phyloP scores from a whole-genome alignment of 2,113 vertebrate species.

The Planiliza haematocheilus region DNA sequence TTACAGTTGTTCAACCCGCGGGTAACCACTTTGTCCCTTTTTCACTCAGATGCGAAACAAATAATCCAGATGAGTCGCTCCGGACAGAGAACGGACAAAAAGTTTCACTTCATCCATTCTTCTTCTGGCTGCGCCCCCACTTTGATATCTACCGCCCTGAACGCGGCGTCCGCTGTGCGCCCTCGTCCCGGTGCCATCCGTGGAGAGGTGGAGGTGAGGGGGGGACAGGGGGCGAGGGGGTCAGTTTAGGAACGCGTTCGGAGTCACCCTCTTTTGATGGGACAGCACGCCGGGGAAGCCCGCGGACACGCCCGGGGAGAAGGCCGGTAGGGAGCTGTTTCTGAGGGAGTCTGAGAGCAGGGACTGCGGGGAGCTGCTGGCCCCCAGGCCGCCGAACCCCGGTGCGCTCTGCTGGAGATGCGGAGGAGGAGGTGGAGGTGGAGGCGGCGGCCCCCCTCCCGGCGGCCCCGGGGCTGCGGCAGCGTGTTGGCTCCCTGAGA shows the following conservation, averaged over 20 bases:
- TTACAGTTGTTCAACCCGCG: constrained; percentile 75
- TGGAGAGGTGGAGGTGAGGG: neutral
- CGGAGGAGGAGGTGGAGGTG: constrained; percentile 42
- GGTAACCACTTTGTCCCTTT: constrained; percentile 81
- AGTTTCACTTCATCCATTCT: constrained; percentile 47
- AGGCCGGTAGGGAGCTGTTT: constrained; percentile 74
- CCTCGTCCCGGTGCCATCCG: constrained; percentile 41
- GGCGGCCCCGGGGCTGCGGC: constrained; percentile 34
- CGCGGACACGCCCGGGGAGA: constrained; percentile 74
- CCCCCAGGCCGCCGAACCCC: constrained; percentile 63
- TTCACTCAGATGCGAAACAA: constrained; percentile 47
- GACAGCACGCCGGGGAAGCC: constrained; percentile 79
- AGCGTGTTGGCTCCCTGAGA: constrained; percentile 79
- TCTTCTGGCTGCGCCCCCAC: too few species aligned
- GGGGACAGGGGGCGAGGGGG: neutral
- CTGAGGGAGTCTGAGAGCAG: constrained; percentile 82
- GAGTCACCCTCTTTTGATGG: constrained; percentile 81
- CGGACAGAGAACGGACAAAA: constrained; percentile 60
- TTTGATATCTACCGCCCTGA: constrained; percentile 65
- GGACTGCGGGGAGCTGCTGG: constrained; percentile 69
- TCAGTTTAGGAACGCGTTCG: constrained; percentile 84
- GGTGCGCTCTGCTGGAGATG: constrained; percentile 73
- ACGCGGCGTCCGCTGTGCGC: constrained; percentile 39
- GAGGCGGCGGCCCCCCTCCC: constrained; percentile 38
- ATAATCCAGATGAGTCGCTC: constrained; percentile 40